These are phyloP conservation scores for Dipodomys spectabilis DNA, from an alignment of 2,113 vertebrate species.

Conservation along the genomic window DNA sequence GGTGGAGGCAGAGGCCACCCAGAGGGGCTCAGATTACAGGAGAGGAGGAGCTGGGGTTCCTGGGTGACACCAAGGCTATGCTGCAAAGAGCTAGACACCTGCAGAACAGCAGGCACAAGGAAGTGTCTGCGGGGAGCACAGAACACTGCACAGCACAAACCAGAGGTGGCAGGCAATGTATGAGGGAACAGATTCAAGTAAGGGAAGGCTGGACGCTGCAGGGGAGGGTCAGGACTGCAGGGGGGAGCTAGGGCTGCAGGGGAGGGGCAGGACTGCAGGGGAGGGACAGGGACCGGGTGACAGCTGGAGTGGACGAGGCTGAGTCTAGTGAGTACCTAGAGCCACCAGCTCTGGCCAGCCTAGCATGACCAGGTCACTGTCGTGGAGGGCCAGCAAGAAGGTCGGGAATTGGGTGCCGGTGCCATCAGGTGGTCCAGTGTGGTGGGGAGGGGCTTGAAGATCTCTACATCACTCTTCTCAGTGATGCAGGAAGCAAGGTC, in stretches of 20 bases:
- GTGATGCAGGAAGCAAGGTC: not conserved
- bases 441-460: not conserved
- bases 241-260: too few species aligned
- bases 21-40: not conserved
- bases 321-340: not conserved
- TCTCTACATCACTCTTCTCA: not conserved
- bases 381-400: not conserved
- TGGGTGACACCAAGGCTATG: not conserved
- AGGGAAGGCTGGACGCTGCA: not conserved
- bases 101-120: not conserved
- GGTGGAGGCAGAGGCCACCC: too few species aligned
- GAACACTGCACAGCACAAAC: not conserved
- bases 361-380: rapidly evolving
- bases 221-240: too few species aligned
- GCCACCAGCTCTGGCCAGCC: not conserved
- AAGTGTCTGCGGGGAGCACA: too few species aligned
- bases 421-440: not conserved
- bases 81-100: not conserved
- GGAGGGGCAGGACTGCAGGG: too few species aligned
- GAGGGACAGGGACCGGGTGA: too few species aligned
- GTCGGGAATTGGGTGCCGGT: rapidly evolving
- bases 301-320: rapidly evolving
- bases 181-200: too few species aligned
- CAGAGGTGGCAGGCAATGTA: not conserved
- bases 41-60: not conserved